Base-by-base conservation (phyloP, 2,113 vertebrate species). In the Sakesphorus luctuosus region DNA sequence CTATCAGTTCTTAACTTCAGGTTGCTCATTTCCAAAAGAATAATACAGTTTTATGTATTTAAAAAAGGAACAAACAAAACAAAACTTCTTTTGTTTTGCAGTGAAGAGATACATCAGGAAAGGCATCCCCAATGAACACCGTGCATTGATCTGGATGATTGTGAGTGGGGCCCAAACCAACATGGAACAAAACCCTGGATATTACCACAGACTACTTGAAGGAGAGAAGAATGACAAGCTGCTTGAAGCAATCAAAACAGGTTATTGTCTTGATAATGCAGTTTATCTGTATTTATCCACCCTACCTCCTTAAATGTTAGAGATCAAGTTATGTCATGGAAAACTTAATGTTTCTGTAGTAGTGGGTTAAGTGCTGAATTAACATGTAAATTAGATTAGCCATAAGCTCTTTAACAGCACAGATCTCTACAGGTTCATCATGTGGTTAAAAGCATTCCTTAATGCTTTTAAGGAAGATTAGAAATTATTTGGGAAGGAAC, bases 21-120 rank as follows among this genome's bases (percentile, higher is more conserved):
- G 17, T 28, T 69, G 31, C 9, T 72, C 4, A 10, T 62, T 88
- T 67, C 29, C 65, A 50, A 38, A 81, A 24, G 3, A 78, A 20
- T 29, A 76, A 82, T 46, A 16, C 11, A 44, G 4, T 17, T 23
- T 18, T 3, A 14, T 29, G 31, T 61, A 10, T 74, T 74, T 49
- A 2, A 49, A 62, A 53, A 56, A 71, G 76, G 18, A 44, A 36
- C n/a, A 52, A 77, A 65, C 31, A 33, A 80, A 50, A 25, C 49
- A 31, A 55, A 84, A 53, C 66, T 59, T 50, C 49, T 74, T 95
- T 74, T 95, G 18, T 96, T 79, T 95, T 84, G 38, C 98, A 99
- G 99, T 99, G 94, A 99, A 99, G 95, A 98, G 99, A 82, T 99
- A 98, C 5, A 98, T 99, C 80, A 98, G 99, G 71, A 99, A 99